A percentile compares a stretch with the other conserved stretches of the same genome.
Evolutionary conservation across 2,113 vertebrate species (phyloP).

Genomic region (Syrmaticus mikado): DNA sequence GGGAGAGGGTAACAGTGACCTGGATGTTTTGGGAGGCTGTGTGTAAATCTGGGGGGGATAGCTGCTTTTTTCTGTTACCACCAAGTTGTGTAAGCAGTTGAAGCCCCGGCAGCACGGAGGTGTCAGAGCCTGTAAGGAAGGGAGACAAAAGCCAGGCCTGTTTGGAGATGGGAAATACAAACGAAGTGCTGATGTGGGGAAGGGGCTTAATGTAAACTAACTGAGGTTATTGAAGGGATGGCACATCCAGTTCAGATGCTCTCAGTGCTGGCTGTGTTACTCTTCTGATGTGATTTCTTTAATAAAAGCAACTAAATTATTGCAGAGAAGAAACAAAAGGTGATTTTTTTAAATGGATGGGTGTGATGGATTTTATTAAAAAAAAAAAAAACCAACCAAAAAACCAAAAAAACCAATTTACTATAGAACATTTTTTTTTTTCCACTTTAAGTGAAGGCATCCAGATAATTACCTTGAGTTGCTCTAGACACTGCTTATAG

Average conservation of each 20-base stretch:
- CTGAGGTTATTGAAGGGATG: neutral
- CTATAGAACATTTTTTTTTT: rapidly evolving
- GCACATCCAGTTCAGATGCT: neutral
- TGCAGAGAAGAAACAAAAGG: neutral
- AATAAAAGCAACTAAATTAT: neutral
- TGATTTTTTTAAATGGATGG: neutral
- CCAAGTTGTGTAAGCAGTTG: neutral
- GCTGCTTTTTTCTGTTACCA: neutral
- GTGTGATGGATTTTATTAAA: neutral
- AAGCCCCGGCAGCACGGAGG: neutral
- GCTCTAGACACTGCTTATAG: neutral
- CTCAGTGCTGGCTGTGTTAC: neutral
- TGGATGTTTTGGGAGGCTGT: neutral
- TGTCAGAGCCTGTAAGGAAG: neutral
- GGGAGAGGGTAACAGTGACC: neutral
- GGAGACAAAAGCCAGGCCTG: slow-evolving; percentile 26
- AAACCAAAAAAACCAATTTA: neutral
- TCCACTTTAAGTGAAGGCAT: neutral
- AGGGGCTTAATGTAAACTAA: slow-evolving; percentile 32
- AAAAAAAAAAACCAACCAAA: neutral
- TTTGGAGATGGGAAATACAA: slow-evolving; percentile 17
- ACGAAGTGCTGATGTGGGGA: slow-evolving; percentile 19
- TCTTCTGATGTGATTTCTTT: neutral
- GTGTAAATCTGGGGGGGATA: neutral
- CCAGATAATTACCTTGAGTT: neutral